These are phyloP conservation scores for Zoanthus gigantus DNA, from an alignment of 92 coral and sea anemone genomes.

Conservation along the genomic window DNA sequence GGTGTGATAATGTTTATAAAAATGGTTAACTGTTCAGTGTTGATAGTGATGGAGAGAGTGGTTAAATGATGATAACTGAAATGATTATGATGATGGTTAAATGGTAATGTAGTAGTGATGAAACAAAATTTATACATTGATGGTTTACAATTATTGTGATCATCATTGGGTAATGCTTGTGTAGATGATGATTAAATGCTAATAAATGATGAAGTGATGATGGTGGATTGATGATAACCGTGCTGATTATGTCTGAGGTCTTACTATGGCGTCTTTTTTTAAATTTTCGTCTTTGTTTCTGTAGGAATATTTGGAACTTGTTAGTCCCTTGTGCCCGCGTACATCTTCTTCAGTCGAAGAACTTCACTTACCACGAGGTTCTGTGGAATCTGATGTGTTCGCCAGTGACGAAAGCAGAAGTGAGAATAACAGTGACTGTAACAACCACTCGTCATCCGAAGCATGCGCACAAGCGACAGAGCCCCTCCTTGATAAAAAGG, in stretches of 20 bases:
- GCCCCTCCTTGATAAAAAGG: neutral
- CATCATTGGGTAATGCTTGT: too few species aligned
- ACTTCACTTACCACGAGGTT: constrained; percentile 29
- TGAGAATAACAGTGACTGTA: constrained; percentile 60
- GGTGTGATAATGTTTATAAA: too few species aligned
- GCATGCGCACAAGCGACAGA: neutral
- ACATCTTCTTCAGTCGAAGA: constrained; percentile 78
- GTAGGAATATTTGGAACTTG: constrained; percentile 94
- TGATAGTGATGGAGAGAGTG: too few species aligned
- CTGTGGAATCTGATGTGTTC: constrained; percentile 74
- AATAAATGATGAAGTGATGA: neutral
- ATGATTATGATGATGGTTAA: too few species aligned
- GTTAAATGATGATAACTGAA: too few species aligned
- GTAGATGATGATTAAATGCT: too few species aligned
- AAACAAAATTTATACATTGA: too few species aligned
- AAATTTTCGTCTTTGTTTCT: neutral
- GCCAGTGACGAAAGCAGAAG: constrained; percentile 74
- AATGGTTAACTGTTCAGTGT: too few species aligned
- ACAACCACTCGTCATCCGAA: constrained; percentile 61
- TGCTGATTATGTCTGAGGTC: neutral
- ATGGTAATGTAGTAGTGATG: too few species aligned
- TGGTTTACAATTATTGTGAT: too few species aligned
- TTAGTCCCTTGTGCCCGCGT: constrained; percentile 91
- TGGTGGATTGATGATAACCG: neutral
- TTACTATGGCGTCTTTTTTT: neutral